Percentiles rank a stretch among this genome's conserved stretches.
Conservation (phyloP, 2,797 vertebrate genomes). For the Catharus ustulatus region DNA sequence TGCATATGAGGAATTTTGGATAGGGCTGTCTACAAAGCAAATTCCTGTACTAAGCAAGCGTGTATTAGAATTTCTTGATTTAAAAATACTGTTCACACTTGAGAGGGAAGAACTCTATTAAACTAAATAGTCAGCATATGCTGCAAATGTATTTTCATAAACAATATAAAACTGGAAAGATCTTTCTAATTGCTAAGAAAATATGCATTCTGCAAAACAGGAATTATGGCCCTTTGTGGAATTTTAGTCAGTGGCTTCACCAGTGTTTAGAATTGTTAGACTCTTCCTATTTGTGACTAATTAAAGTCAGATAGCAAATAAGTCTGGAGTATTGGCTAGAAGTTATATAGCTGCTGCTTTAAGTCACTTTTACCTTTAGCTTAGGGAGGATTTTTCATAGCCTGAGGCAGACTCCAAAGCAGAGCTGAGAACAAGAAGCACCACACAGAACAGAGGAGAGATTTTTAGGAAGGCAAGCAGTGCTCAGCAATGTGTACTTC, state of each 20-base stretch:
- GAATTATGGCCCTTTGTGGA: neutral
- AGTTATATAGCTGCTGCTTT: neutral
- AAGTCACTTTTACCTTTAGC: neutral
- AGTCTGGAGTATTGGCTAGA: neutral
- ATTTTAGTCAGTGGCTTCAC: neutral
- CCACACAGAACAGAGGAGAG: neutral
- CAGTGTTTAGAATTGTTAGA: neutral
- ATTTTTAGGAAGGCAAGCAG: neutral
- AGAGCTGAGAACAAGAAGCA: neutral
- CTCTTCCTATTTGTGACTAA: neutral
- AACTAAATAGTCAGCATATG: neutral
- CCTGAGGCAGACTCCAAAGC: neutral
- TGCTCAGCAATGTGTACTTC: neutral
- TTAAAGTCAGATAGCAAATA: neutral
- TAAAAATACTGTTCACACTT: constrained; percentile 8
- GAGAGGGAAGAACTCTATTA: neutral
- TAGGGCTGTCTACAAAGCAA: neutral
- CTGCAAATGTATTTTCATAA: constrained; percentile 12
- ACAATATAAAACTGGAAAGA: neutral
- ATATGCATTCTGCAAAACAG: neutral
- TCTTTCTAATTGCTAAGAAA: neutral
- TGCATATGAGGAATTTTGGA: neutral
- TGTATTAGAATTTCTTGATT: neutral
- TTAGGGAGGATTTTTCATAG: neutral
- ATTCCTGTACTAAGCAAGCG: neutral